Conservation (phyloP, 2,797 vertebrate species). For the Gadopsis marmoratus region DNA sequence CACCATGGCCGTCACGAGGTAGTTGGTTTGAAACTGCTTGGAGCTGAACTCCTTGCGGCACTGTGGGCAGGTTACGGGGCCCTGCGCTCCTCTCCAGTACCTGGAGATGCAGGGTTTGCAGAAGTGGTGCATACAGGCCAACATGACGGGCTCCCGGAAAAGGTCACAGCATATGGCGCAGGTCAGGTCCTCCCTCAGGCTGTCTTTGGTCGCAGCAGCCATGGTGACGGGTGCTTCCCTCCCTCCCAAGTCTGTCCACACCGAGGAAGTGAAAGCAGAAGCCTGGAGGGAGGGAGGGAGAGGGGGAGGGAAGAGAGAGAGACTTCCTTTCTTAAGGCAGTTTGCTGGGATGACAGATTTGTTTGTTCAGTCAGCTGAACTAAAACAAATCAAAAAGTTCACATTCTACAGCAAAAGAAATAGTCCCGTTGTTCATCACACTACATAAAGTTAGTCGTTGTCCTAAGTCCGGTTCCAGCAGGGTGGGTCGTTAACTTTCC, state of each 20-base stretch:
- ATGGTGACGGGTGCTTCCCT: constrained; percentile 31
- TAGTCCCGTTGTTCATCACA: neutral
- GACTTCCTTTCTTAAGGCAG: neutral
- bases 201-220: constrained; percentile 70
- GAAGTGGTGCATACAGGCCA: constrained; percentile 93
- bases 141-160: constrained; percentile 90
- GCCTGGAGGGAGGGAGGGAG: neutral
- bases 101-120: constrained; percentile 88
- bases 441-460: neutral
- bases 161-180: constrained; percentile 92
- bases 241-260: neutral
- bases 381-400: neutral
- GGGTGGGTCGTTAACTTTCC: neutral
- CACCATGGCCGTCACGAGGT: constrained; percentile 89
- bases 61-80: constrained; percentile 85
- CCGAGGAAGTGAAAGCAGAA: constrained; percentile 50
- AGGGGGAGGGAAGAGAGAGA: neutral
- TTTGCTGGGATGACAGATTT: neutral
- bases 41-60: constrained; percentile 86
- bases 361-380: constrained; percentile 7
- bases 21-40: constrained; percentile 87
- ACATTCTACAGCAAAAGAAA: neutral
- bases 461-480: neutral
- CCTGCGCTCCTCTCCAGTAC: constrained; percentile 84
- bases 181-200: constrained; percentile 89